Conservation (phyloP, 2,113 vertebrate species). For the Melanocharis versteri region DNA sequence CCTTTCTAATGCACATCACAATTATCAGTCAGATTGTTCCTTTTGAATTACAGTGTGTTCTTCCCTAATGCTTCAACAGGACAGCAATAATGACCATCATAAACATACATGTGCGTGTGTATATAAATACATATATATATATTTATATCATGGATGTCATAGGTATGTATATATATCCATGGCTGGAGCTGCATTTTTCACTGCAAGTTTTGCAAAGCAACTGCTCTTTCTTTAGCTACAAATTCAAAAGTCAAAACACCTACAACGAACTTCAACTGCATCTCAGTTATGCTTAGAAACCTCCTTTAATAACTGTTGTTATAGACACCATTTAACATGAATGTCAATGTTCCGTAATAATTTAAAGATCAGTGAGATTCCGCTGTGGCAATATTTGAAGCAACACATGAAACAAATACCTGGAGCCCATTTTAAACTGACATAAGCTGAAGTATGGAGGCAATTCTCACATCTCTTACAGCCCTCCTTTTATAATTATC, state of each 20-base stretch:
- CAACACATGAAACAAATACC: background rate
- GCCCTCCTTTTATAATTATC: background rate
- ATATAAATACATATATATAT: accelerated
- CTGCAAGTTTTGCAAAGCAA: background rate
- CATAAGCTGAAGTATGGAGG: background rate
- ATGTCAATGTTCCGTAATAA: background rate
- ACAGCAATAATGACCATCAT: background rate
- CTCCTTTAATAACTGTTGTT: background rate
- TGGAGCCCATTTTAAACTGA: background rate
- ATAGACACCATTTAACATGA: background rate
- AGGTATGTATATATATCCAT: background rate
- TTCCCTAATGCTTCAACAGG: conserved; percentile 12
- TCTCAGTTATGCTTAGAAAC: background rate
- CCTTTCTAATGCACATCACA: conserved; percentile 39
- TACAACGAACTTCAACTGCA: background rate
- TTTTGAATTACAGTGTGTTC: conserved; percentile 29
- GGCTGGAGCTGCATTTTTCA: background rate
- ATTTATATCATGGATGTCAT: too few species aligned
- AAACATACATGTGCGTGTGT: background rate
- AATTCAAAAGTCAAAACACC: background rate
- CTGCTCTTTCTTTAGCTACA: background rate
- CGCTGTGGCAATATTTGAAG: background rate
- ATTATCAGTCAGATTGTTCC: conserved; percentile 31
- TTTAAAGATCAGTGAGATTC: background rate
- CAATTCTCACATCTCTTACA: background rate